phyloP scores from a whole-genome alignment of 2,113 vertebrate species.

The Willisornis vidua region DNA sequence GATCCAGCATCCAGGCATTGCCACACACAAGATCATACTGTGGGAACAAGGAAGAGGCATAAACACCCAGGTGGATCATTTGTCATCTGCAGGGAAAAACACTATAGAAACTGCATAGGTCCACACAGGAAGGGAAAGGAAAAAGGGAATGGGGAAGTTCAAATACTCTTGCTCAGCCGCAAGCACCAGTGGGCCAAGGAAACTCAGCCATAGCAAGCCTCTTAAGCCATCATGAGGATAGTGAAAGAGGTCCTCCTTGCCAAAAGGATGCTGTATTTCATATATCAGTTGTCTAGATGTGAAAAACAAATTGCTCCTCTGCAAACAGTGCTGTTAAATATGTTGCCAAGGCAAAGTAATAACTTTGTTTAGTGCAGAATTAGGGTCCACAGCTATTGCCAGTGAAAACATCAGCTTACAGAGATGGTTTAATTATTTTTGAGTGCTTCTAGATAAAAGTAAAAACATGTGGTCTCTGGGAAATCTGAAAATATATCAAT shows the following conservation, averaged over 20 bases:
- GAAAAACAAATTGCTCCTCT: not conserved
- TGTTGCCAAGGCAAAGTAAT: not conserved
- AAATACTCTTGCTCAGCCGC: not conserved
- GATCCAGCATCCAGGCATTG: constrained; percentile 87
- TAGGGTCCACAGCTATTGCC: not conserved
- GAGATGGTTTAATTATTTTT: not conserved
- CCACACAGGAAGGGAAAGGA: not conserved
- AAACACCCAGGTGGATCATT: not conserved
- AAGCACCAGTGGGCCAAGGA: not conserved
- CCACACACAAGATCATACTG: constrained; percentile 92
- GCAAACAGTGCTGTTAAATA: not conserved
- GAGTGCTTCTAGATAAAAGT: not conserved
- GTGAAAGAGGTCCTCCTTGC: not conserved
- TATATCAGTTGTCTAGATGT: not conserved
- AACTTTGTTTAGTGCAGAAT: not conserved
- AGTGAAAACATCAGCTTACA: not conserved
- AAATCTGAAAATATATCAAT: not conserved
- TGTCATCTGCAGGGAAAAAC: not conserved
- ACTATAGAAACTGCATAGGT: not conserved
- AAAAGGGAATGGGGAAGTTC: not conserved
- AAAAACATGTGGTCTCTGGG: not conserved
- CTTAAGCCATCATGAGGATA: not conserved
- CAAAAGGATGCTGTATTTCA: not conserved
- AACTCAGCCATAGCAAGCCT: not conserved
- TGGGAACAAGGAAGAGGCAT: constrained; percentile 21